A percentile compares a stretch with the other conserved stretches of the same genome.
Evolutionary conservation across 2,113 vertebrate species (phyloP).

Genomic region (Jacana jacana): DNA sequence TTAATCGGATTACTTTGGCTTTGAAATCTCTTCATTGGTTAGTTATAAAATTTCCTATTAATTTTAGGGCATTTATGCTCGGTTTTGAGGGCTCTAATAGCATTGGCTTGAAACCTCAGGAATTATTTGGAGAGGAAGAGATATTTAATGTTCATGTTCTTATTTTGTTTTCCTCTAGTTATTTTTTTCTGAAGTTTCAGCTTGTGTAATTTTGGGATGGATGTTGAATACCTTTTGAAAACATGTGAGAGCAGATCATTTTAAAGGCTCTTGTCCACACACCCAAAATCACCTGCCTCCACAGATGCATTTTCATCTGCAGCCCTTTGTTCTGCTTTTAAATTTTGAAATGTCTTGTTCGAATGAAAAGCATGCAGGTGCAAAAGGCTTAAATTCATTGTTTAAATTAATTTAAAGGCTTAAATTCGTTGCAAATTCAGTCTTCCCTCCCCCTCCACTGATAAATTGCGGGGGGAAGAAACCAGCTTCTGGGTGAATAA

Average conservation of each 20-base stretch:
- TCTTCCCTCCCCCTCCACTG: accelerated
- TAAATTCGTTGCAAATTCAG: neutral
- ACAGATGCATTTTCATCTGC: neutral
- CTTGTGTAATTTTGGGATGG: neutral
- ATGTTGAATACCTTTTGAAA: neutral
- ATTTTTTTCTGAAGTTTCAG: neutral
- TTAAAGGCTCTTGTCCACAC: neutral
- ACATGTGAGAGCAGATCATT: neutral
- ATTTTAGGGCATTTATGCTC: neutral
- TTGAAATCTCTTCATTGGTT: slow-evolving; percentile 14
- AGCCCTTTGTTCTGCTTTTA: neutral
- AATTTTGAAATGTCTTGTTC: neutral
- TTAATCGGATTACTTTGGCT: slow-evolving; percentile 37
- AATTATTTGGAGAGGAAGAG: neutral
- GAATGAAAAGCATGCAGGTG: neutral
- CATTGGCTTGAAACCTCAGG: neutral
- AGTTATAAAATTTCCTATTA: slow-evolving; percentile 21
- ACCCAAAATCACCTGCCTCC: neutral
- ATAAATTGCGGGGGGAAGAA: neutral
- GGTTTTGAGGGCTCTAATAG: neutral
- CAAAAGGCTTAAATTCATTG: neutral
- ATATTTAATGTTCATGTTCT: neutral
- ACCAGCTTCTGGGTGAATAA: neutral
- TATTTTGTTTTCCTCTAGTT: neutral
- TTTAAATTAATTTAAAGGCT: no score